These are phyloP conservation scores for Xyrauchen texanus DNA, from an alignment of 2,113 vertebrate genomes.

Conservation along the genomic window DNA sequence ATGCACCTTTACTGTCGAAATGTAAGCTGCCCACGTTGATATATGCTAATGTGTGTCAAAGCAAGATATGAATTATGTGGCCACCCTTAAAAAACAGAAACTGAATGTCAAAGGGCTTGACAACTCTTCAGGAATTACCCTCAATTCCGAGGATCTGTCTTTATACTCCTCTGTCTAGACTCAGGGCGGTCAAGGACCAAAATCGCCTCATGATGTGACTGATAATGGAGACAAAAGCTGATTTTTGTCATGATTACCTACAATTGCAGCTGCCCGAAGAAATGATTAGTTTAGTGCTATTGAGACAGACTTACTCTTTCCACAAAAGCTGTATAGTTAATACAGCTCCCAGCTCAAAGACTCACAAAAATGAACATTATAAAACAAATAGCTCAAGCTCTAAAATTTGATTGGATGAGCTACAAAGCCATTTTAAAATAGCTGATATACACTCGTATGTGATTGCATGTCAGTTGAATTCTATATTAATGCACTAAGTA, in stretches of 20 bases:
- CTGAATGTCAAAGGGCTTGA: not conserved
- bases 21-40: not conserved
- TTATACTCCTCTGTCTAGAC: too few relatives aligned
- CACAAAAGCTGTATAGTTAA: not conserved
- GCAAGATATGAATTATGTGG: not conserved
- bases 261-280: conserved; percentile 19
- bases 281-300: not conserved
- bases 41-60: not conserved
- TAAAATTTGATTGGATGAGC: too few relatives aligned
- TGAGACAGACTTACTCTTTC: not conserved
- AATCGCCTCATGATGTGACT: conserved; percentile 23
- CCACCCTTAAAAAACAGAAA: not conserved
- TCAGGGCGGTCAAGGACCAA: not conserved
- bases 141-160: not conserved
- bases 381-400: not conserved
- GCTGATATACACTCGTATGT: too few relatives aligned
- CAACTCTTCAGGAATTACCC: not conserved
- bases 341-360: not conserved
- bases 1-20: not conserved
- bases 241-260: conserved; percentile 9
- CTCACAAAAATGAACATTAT: not conserved
- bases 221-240: conserved; percentile 18
- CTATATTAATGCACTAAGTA: too few relatives aligned
- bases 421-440: too few relatives aligned
- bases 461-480: too few relatives aligned